Percentiles rank a stretch among this genome's conserved stretches.
These are phyloP conservation scores for Papilio xuthus DNA, from an alignment of 1,140 invertebrate species.

Conservation along the genomic window DNA sequence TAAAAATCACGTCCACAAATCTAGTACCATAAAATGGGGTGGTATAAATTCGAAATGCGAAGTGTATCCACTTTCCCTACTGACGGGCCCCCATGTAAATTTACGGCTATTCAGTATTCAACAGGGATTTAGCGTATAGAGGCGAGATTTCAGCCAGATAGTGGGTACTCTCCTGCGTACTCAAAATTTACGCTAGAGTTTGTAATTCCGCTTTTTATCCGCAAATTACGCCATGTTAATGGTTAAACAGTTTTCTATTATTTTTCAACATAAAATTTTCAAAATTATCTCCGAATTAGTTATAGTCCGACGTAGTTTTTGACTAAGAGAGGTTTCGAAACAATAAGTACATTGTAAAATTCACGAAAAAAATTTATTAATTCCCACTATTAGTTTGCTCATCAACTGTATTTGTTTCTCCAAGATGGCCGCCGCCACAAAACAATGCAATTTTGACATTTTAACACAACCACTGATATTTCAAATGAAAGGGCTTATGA, in stretches of 20 bases:
- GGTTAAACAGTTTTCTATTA: constrained; percentile 12
- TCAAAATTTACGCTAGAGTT: constrained; percentile 55
- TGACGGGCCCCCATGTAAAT: constrained; percentile 65
- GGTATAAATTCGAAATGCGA: constrained; percentile 63
- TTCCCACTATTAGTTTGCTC: too few relatives aligned
- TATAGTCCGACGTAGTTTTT: neutral
- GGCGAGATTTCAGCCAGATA: constrained; percentile 63
- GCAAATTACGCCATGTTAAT: constrained; percentile 16
- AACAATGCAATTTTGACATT: too few relatives aligned
- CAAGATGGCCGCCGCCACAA: too few relatives aligned
- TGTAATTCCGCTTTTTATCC: constrained; percentile 37
- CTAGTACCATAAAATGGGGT: constrained; percentile 68
- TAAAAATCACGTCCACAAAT: constrained; percentile 73
- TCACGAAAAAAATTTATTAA: too few relatives aligned
- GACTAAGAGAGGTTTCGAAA: neutral
- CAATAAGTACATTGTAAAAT: neutral
- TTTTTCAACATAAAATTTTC: neutral
- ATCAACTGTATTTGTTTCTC: too few relatives aligned
- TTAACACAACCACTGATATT: too few relatives aligned
- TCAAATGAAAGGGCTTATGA: too few relatives aligned
- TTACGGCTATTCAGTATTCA: constrained; percentile 74
- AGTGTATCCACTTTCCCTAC: constrained; percentile 56
- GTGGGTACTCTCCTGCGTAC: constrained; percentile 42
- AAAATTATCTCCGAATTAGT: neutral
- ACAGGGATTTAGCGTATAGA: constrained; percentile 66